Evolutionary conservation across 2,888 invertebrate genomes (phyloP).

Genomic region (Meiosimyza decipiens): DNA sequence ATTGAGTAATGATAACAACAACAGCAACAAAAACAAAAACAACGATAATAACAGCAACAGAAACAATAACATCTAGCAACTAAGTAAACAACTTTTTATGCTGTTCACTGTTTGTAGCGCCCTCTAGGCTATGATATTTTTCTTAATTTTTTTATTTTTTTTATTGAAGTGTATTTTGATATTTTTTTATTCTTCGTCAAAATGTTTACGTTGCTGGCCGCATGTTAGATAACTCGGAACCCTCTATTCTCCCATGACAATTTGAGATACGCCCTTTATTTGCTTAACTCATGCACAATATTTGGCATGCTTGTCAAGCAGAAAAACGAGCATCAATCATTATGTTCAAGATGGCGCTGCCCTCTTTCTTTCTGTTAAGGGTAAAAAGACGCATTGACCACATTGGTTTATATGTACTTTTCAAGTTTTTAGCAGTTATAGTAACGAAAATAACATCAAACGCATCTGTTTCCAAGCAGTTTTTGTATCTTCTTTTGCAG

Average conservation of each 20-base stretch:
- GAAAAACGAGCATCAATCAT: constrained; percentile 17
- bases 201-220: background rate
- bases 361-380: background rate
- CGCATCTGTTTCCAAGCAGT: background rate
- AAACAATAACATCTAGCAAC: background rate
- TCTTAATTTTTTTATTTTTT: too few species aligned
- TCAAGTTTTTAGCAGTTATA: background rate
- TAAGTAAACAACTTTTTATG: background rate
- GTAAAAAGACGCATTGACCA: background rate
- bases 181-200: too few species aligned
- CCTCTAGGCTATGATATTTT: too few species aligned
- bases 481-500: background rate
- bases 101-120: too few species aligned
- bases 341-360: background rate
- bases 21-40: background rate
- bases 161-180: too few species aligned
- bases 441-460: background rate
- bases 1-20: constrained; percentile 7
- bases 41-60: background rate
- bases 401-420: background rate
- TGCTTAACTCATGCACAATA: background rate
- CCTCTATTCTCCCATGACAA: too few species aligned
- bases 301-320: constrained; percentile 15
- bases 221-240: background rate
- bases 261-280: too few species aligned